Evolutionary conservation across 2,797 vertebrate species (phyloP), one percentile per base, ranked within the genome.

Genomic region (Cossypha dichroa): DNA sequence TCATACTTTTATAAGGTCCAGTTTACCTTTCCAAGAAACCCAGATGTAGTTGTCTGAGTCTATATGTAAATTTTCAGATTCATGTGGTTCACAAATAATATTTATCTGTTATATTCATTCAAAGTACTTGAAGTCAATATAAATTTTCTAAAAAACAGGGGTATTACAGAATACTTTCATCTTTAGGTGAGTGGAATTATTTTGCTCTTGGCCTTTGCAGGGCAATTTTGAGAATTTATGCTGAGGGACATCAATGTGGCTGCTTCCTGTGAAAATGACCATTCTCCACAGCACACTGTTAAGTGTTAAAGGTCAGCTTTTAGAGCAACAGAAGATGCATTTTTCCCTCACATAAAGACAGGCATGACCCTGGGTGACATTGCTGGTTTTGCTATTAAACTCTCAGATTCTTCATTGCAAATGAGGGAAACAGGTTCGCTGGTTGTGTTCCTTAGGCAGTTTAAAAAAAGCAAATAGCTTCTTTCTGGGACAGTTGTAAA

Each of bases 191-290:
- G 31, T 33, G 28, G 34, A 77, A 70, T 86, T 81, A 6, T 18
- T n/a, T 89, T 78, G 31, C 20, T 92, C 25, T 76, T 79, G 40
- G 28, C 25, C 15, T 31, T 13, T 88, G 17, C 14, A 68, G 78
- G 64, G 60, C 84, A 91, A 56, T 92, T 91, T 92, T 94, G 92
- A 92, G 84, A 93, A 86, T 83, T 85, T 95, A 48, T 96, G 73
- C 68, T 58, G 75, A 74, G 66, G n/a, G 73, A 31, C 54, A 86
- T 97, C 95, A 88, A 93, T 95, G 82, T 40, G n/a, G 64, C 21
- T 38, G 62, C 49, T 95, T 85, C 62, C 88, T 81, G 46, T 9
- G 7, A 68, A 83, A 77, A 73, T 80, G 13, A 41, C 68, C 4
- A 0, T 68, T 88, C 66, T 75, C 15, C 31, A 4, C 10, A 75